Evolutionary conservation across 2,797 vertebrate genomes (phyloP).

Genomic region (Pachyuromys duprasi): DNA sequence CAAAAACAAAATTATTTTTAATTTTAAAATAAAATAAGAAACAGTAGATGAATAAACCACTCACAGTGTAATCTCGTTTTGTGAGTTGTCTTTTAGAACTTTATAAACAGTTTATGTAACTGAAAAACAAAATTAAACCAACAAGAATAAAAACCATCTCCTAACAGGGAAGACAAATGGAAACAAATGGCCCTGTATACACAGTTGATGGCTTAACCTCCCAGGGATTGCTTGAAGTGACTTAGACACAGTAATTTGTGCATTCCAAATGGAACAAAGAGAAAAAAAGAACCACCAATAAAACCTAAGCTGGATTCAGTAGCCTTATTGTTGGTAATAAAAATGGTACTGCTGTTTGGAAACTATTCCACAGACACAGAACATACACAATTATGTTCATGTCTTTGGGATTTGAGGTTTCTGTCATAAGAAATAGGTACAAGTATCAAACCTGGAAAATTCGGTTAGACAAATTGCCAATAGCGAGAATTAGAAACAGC

Average conservation of each 20-base stretch:
- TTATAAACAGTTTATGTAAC: constrained; percentile 69
- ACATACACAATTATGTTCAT: constrained; percentile 19
- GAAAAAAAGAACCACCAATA: constrained; percentile 56
- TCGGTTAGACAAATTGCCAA: constrained; percentile 14
- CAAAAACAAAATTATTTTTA: neutral
- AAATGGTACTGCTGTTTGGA: constrained; percentile 58
- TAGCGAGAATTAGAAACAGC: constrained; percentile 60
- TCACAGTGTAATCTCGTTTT: constrained; percentile 57
- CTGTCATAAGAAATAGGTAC: neutral
- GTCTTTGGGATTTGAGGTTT: constrained; percentile 53
- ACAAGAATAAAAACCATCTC: constrained; percentile 62
- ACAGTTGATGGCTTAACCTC: constrained; percentile 61
- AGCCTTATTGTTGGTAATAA: constrained; percentile 59
- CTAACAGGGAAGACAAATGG: constrained; percentile 53
- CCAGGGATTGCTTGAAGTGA: constrained; percentile 46
- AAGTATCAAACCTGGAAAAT: constrained; percentile 25
- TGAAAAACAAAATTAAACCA: constrained; percentile 63
- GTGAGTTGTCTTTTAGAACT: constrained; percentile 54
- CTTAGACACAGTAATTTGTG: constrained; percentile 63
- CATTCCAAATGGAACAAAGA: constrained; percentile 61
- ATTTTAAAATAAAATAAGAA: constrained; percentile 11
- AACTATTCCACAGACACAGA: constrained; percentile 20
- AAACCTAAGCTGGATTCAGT: constrained; percentile 55
- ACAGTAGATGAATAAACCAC: constrained; percentile 38
- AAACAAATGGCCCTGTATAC: constrained; percentile 47